phyloP scores from a whole-genome alignment of 64 coral and sea anemone species.

The Porites lutea region DNA sequence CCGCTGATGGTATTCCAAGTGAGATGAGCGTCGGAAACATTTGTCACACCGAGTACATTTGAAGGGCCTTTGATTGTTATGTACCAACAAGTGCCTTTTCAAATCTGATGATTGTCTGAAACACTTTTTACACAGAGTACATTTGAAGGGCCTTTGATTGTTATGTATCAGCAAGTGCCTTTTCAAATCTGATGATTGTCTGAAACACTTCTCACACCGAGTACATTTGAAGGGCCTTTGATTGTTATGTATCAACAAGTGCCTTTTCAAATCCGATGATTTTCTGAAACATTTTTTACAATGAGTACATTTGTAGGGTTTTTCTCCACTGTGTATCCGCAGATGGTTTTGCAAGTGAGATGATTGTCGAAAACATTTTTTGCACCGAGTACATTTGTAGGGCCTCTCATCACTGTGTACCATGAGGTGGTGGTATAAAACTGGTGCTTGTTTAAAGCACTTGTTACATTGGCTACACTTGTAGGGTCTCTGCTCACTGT shows the following conservation, averaged over 20 bases:
- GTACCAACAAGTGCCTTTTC: background rate
- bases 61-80: background rate
- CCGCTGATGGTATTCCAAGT: background rate
- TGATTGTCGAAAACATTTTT: background rate
- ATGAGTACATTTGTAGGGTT: background rate
- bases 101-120: background rate
- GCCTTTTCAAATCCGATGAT: background rate
- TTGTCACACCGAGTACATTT: background rate
- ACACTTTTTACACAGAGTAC: background rate
- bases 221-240: background rate
- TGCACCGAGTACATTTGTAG: background rate
- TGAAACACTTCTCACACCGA: background rate
- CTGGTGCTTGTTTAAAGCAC: no score
- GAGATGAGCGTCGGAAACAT: background rate
- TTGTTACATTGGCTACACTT: no score
- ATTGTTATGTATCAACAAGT: background rate
- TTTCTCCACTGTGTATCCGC: background rate
- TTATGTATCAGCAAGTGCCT: background rate
- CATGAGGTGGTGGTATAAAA: no score
- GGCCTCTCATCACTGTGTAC: no score
- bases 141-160: background rate
- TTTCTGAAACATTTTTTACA: background rate
- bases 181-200: background rate
- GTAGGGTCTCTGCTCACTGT: background rate
- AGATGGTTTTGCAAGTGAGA: constrained; percentile 8